Evolutionary conservation across 2,113 vertebrate species (phyloP).

Genomic region (Pelmatolapia mariae): DNA sequence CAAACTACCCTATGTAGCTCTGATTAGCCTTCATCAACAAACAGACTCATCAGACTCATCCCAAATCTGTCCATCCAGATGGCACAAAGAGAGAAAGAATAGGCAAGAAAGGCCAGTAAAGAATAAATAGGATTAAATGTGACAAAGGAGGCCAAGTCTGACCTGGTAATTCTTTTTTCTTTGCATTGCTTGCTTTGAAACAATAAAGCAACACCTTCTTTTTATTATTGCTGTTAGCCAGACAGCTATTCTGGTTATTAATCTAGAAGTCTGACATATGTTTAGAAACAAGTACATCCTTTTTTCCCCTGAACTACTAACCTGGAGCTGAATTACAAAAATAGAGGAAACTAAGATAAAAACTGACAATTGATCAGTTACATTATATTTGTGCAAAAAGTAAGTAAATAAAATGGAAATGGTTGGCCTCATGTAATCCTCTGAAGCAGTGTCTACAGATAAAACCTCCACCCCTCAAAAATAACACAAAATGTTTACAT

Average conservation of each 20-base stretch:
- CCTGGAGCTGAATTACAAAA: neutral
- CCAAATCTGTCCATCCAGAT: conserved; percentile 67
- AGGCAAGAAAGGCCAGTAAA: conserved; percentile 8
- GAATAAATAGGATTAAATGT: neutral
- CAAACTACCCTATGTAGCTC: conserved; percentile 32
- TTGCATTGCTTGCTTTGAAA: neutral
- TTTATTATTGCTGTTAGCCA: neutral
- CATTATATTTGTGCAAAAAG: neutral
- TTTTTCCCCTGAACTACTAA: rapidly evolving
- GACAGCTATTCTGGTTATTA: neutral
- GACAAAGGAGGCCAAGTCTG: neutral
- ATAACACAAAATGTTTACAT: neutral
- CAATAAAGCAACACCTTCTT: neutral
- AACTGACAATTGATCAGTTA: neutral
- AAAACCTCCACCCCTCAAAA: neutral
- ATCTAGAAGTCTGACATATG: neutral
- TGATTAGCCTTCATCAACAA: conserved; percentile 58
- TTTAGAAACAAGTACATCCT: neutral
- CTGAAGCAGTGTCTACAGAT: neutral
- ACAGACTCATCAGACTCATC: conserved; percentile 59
- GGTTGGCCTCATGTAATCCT: neutral
- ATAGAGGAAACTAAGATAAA: neutral
- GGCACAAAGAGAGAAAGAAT: conserved; percentile 41
- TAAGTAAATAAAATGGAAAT: neutral
- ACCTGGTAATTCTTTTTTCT: neutral